Evolutionary conservation across 2,113 vertebrate species (phyloP), one percentile per base, ranked within the genome.

Genomic region (Todiramphus saurophagus): DNA sequence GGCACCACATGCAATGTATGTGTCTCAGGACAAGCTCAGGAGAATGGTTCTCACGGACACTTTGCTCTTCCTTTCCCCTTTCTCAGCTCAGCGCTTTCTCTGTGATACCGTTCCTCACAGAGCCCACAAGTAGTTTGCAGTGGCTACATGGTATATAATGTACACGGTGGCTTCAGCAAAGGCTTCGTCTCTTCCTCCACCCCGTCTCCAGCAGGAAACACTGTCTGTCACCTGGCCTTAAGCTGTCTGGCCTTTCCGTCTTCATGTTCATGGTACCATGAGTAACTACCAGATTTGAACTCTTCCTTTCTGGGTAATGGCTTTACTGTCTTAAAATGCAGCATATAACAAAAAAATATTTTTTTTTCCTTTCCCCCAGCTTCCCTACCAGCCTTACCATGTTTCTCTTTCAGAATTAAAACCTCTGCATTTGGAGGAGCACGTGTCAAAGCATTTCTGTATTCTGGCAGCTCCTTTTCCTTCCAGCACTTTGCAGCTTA

Each of bases 131-230:
- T 15, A 23, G 28, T 60, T 41, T 41, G 41, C 44, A 16, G 46
- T 7, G 48, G 35, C 44, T 43, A 1, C 0, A 1, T 35, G 27
- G n/a, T 59, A 2, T 4, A 5, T 16, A 25, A 68, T 3, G 44
- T 35, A 13, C n/a, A 2, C 0, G 0, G 28, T 31, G 67, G n/a
- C 60, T 59, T 37, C 56, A 30, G 60, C 50, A 17, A 9, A n/a
- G 41, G 25, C 4, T n/a, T 16, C 0, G 0, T 27, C 58, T 59
- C 1, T 62, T 4, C 23, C 59, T 84, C 11, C 3, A 8, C 10
- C 17, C 33, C 31, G 7, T 6, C 27, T 48, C 21, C 39, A 66
- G 55, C 74, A 21, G 20, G 18, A 33, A 48, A 23, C 1, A 1
- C 19, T 1, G 1, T 23, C 11, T 8, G n/a, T 1, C 0, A 39